Evolutionary conservation across 2,797 vertebrate species (phyloP), one percentile per base, ranked within the genome.

Genomic region (Clarias pachynema): DNA sequence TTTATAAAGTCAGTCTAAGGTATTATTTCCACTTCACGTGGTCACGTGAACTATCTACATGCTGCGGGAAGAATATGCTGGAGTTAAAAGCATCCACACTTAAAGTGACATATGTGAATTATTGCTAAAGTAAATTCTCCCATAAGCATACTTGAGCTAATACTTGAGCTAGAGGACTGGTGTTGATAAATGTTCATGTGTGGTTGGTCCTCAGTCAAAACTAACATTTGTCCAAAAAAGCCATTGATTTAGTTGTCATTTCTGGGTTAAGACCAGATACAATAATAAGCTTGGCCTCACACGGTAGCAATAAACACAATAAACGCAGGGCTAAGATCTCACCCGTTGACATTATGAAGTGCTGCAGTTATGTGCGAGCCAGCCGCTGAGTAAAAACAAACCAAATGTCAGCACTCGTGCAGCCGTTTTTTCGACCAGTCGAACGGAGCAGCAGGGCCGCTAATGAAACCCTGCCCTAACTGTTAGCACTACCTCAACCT

Each of bases 351-450:
- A 95, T 95, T 95, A 95, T 94, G 94, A 94, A 94, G 93, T 92
- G 92, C 90, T 93, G 91, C 92, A 92, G 91, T 91, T 86, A 91
- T 92, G 93, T 91, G 92, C 92, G 91, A 93, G 91, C 91, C 92
- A 92, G 93, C 93, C 69, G 91, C 84, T 90, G 92, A 93, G 94
- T 94, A 93, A 95, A 95, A 95, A 95, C 95, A 95, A 95, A 96
- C 94, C 93, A 95, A 95, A 95, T 95, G 94, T 95, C 94, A 95
- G 89, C 93, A 63, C 91, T 34, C 75, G 56, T 92, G 93, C 92
- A 91, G 91, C 65, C 87, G 92, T 83, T 91, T 91, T 91, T 87
- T 87, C 82, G 34, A 82, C 81, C 56, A 81, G 89, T 91, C 89
- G 89, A 90, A 92, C 92, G 91, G 92, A 90, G 66, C 74, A 89